phyloP scores from a whole-genome alignment of 1,140 invertebrate species.

The Formica exsecta region DNA sequence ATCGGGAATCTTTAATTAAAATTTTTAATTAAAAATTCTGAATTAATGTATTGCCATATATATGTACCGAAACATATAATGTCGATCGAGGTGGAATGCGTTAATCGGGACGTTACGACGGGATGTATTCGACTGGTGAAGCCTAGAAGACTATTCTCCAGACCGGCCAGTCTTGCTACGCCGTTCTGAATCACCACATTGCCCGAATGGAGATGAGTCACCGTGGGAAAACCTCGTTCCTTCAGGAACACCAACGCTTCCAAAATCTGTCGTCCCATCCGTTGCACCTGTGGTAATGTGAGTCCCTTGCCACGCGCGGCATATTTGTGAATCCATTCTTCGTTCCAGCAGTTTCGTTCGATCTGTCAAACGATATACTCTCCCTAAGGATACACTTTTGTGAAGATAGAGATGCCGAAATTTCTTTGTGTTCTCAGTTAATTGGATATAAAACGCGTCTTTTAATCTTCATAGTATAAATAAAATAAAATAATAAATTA shows the following conservation, averaged over 20 bases:
- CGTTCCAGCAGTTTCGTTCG: constrained; percentile 89
- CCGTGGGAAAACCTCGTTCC: constrained; percentile 94
- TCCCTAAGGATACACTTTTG: background rate
- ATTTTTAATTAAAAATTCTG: background rate
- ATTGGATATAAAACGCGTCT: background rate
- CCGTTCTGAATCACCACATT: constrained; percentile 97
- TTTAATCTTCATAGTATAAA: too few species aligned
- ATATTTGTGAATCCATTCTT: constrained; percentile 91
- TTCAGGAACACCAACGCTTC: constrained; percentile 95
- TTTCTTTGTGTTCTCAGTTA: background rate
- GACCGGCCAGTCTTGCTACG: constrained; percentile 92
- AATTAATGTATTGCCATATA: background rate
- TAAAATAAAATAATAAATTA: too few species aligned
- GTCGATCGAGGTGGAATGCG: constrained; percentile 88
- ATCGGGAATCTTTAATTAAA: background rate
- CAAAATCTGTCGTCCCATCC: constrained; percentile 94
- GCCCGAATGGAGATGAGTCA: constrained; percentile 95
- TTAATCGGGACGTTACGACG: constrained; percentile 87
- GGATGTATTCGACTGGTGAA: constrained; percentile 90
- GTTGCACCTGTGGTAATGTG: constrained; percentile 92
- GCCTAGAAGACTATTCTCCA: constrained; percentile 95
- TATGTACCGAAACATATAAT: constrained; percentile 91
- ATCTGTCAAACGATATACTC: constrained; percentile 73
- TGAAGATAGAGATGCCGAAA: background rate
- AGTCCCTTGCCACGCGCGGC: constrained; percentile 89